Percentiles rank a stretch among this genome's conserved stretches.
phyloP scores from a whole-genome alignment of 2,113 vertebrate species.

The Pelobates fuscus region DNA sequence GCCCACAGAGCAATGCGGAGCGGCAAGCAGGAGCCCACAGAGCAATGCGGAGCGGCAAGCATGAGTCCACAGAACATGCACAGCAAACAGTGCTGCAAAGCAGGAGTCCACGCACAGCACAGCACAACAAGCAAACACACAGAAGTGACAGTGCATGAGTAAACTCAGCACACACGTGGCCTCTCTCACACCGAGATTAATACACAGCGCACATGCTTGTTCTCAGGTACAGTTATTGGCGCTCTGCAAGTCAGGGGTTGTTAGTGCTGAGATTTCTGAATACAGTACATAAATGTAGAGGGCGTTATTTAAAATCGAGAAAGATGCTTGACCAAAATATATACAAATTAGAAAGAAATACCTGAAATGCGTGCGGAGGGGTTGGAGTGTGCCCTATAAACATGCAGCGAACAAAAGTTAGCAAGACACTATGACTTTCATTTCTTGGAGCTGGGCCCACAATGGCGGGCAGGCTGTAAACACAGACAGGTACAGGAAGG shows the following conservation, averaged over 20 bases:
- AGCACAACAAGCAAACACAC: background rate
- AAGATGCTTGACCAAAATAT: slow-evolving; percentile 30
- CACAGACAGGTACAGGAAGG: background rate
- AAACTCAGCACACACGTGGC: background rate
- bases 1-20: too few relatives aligned
- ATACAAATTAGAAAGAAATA: slow-evolving; percentile 40
- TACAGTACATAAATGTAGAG: background rate
- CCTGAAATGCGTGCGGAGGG: slow-evolving; percentile 23
- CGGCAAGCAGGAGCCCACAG: too few relatives aligned
- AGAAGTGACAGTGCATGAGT: background rate
- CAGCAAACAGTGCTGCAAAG: background rate
- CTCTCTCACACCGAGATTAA: background rate
- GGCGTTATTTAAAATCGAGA: slow-evolving; percentile 28
- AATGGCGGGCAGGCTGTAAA: background rate
- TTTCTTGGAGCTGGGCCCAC: background rate
- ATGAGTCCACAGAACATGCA: background rate
- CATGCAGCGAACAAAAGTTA: background rate
- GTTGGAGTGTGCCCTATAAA: background rate
- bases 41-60: too few relatives aligned
- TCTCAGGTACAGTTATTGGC: background rate
- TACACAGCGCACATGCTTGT: background rate
- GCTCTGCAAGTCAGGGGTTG: background rate
- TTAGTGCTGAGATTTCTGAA: background rate
- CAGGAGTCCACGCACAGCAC: background rate
- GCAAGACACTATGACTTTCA: background rate